Conservation (phyloP, 2,113 vertebrate species). For the Egretta garzetta region DNA sequence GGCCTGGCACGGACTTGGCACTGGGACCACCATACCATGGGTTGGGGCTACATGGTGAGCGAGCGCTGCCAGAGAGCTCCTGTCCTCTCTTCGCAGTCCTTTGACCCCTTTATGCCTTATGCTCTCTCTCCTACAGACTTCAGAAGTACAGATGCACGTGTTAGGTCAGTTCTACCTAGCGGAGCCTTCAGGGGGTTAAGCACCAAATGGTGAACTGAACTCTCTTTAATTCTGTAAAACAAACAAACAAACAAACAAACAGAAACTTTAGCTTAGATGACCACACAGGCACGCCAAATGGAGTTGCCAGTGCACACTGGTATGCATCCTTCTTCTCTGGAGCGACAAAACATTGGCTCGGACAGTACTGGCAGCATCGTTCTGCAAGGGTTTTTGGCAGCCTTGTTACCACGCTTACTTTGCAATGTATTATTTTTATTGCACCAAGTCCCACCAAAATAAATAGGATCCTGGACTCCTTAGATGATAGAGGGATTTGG, state of each 20-base stretch:
- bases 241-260: background rate
- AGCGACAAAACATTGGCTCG: background rate
- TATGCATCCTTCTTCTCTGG: background rate
- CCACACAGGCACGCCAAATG: background rate
- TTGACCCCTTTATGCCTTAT: background rate
- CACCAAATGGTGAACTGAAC: background rate
- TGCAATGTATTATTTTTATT: constrained; percentile 16
- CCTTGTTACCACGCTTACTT: background rate
- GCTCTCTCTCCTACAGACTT: background rate
- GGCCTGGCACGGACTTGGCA: background rate
- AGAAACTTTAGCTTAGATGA: background rate
- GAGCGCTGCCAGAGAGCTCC: background rate
- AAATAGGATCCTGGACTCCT: background rate
- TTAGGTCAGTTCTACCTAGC: background rate
- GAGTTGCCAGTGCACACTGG: background rate
- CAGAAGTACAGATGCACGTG: background rate
- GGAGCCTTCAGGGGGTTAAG: background rate
- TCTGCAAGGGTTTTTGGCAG: background rate
- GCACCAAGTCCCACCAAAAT: background rate
- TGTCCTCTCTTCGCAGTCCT: background rate
- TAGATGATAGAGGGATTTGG: background rate
- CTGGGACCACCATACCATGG: background rate
- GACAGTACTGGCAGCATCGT: background rate
- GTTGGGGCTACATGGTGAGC: background rate
- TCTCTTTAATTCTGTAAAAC: background rate